Evolutionary conservation across 2,797 vertebrate genomes (phyloP).

Genomic region (Ambastaia sidthimunki): DNA sequence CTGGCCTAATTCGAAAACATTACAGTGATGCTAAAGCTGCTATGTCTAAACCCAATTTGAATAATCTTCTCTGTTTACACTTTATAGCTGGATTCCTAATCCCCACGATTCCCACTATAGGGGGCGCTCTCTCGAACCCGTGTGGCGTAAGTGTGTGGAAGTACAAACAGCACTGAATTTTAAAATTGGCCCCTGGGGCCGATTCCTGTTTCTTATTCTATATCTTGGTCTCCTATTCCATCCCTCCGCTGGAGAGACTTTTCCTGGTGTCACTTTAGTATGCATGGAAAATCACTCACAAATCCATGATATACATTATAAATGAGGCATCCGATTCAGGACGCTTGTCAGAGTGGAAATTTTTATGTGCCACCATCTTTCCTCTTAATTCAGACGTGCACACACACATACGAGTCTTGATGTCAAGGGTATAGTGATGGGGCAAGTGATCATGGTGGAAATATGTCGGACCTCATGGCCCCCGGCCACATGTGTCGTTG

Average conservation of each 20-base stretch:
- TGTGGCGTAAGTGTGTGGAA: conserved; percentile 71
- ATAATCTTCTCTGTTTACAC: conserved; percentile 75
- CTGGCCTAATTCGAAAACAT: conserved; percentile 40
- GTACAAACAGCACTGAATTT: conserved; percentile 76
- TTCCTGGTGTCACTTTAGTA: conserved; percentile 75
- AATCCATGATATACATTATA: conserved; percentile 79
- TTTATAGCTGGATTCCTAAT: conserved; percentile 70
- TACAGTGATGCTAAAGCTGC: conserved; percentile 36
- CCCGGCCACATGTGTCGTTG: conserved; percentile 67
- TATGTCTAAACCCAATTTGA: conserved; percentile 65
- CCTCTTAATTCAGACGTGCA: conserved; percentile 40
- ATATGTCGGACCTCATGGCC: conserved; percentile 62
- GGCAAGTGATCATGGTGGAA: conserved; percentile 68
- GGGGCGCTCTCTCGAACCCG: conserved; percentile 63
- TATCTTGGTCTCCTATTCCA: conserved; percentile 9
- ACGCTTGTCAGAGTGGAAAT: conserved; percentile 75
- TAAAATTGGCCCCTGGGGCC: conserved; percentile 70
- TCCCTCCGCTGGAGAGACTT: conserved; percentile 65
- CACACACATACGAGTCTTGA: conserved; percentile 31
- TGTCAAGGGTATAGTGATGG: conserved; percentile 46
- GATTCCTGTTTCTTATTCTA: conserved; percentile 51
- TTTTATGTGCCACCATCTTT: conserved; percentile 70
- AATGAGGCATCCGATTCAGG: conserved; percentile 76
- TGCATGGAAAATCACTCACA: conserved; percentile 77
- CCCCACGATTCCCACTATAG: conserved; percentile 68